Evolutionary conservation across 2,888 invertebrate species (phyloP).

Genomic region (Mimas tiliae): DNA sequence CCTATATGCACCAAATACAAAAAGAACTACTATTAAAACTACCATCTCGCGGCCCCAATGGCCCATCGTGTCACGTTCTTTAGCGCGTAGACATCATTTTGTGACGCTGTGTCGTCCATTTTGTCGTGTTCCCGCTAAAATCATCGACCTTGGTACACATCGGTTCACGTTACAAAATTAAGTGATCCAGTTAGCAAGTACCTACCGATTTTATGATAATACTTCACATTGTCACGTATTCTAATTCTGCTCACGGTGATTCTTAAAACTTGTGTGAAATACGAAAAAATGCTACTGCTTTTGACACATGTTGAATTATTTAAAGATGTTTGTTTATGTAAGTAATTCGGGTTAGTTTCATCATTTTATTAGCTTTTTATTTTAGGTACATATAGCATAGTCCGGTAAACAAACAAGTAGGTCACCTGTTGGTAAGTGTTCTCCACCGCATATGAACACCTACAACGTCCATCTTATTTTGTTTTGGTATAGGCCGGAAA

Average conservation of each 20-base stretch:
- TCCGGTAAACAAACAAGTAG: too few relatives aligned
- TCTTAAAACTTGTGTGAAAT: constrained; percentile 18
- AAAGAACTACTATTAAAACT: too few relatives aligned
- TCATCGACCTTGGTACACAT: constrained; percentile 57
- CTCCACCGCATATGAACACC: too few relatives aligned
- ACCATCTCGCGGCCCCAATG: not conserved
- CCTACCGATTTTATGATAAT: constrained; percentile 24
- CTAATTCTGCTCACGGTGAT: constrained; percentile 1
- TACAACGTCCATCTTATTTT: too few relatives aligned
- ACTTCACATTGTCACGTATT: constrained; percentile 16
- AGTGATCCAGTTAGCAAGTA: constrained; percentile 37
- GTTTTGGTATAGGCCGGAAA: too few relatives aligned
- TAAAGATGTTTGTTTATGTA: constrained; percentile 19
- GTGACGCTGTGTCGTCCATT: constrained; percentile 51
- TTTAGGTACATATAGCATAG: too few relatives aligned
- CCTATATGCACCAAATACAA: too few relatives aligned
- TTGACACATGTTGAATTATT: constrained; percentile 21
- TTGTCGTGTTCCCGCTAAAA: constrained; percentile 72
- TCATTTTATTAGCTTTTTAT: not conserved
- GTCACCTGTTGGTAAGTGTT: too few relatives aligned
- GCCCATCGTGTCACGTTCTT: constrained; percentile 60
- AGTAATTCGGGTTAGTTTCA: not conserved
- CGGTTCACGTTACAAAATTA: constrained; percentile 34
- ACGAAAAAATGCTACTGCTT: constrained; percentile 20
- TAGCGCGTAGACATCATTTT: constrained; percentile 51